Evolutionary conservation across 2,888 invertebrate species (phyloP), one percentile per base, ranked within the genome.

Genomic region (Synergus gifuensis): DNA sequence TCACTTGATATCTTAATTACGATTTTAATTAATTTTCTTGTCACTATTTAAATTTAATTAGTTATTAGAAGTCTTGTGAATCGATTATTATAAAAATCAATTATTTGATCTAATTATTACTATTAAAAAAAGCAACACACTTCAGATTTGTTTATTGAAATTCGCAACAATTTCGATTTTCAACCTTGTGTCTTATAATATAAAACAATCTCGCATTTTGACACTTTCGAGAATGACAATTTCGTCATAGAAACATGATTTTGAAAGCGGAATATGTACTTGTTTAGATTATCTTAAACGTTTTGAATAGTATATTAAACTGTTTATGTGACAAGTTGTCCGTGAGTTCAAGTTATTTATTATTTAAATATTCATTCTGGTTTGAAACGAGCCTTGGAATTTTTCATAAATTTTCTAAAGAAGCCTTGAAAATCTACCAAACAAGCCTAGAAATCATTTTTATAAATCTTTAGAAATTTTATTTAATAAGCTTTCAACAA

Each of bases 281-380:
- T 60, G 18, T 60, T 60, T 12, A 60, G 40, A 67, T 67, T 67
- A 42, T 67, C n/a, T 67, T 44, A 18, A 46, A 18, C 44, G 67
- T 76, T 64, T 66, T 28, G 40, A 64, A 79, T 58, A 49, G 49
- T 44, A 63, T 62, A 73, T 36, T 66, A 14, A 42, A 66, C 60
- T 76, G n/a, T 76, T 78, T 66, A 22, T 36, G 44, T 46, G 67
- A 49, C 60, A 79, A 73, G 64, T 58, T 44, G 42, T 60, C 60
- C 22, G 67, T 40, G 76, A 77, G 77, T 77, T 78, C 60, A 73
- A 77, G 76, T 81, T 79, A 49, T 77, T 77, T 78, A 63, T 66
- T 64, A 77, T 76, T 73, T 69, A 42, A 67, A 58, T 60, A 78
- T 78, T 46, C 67, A 76, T 36, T 54, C 64, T 44, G 22, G 22